Evolutionary conservation across 64 coral and sea anemone species (phyloP).

Genomic region (Orbicella faveolata): DNA sequence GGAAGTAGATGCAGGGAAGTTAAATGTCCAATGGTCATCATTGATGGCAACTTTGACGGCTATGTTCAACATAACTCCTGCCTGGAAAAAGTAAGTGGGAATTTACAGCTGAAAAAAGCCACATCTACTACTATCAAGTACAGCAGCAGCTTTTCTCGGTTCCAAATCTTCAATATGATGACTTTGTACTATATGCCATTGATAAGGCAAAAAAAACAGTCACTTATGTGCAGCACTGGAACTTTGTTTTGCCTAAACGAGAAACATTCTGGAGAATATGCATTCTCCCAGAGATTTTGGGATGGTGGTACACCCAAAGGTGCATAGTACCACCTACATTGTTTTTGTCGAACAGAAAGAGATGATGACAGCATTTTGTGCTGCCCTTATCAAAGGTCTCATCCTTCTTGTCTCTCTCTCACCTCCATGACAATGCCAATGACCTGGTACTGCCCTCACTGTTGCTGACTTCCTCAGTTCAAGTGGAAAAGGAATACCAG

Average conservation of each 20-base stretch:
- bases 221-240: constrained; percentile 13
- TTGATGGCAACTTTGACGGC: constrained; percentile 41
- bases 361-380: constrained; percentile 28
- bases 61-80: constrained; percentile 42
- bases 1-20: constrained; percentile 53
- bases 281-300: constrained; percentile 48
- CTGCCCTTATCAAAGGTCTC: constrained; percentile 28
- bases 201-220: neutral
- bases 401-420: constrained; percentile 33
- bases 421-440: constrained; percentile 28
- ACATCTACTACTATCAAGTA: constrained; percentile 42
- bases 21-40: constrained; percentile 43
- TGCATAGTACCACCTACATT: constrained; percentile 27
- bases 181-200: constrained; percentile 61
- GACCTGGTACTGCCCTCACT: constrained; percentile 49
- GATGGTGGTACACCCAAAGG: constrained; percentile 37
- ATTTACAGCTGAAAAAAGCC: constrained; percentile 27
- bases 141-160: constrained; percentile 43
- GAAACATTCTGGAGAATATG: constrained; percentile 48
- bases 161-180: neutral
- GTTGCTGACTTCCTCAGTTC: constrained; percentile 26
- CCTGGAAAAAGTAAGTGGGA: constrained; percentile 50
- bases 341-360: constrained; percentile 25
- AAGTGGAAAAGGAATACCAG: constrained; percentile 21
- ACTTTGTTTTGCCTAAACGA: constrained; percentile 26